These are phyloP conservation scores for Merodon equestris DNA, from an alignment of 2,888 invertebrate species.

Conservation along the genomic window DNA sequence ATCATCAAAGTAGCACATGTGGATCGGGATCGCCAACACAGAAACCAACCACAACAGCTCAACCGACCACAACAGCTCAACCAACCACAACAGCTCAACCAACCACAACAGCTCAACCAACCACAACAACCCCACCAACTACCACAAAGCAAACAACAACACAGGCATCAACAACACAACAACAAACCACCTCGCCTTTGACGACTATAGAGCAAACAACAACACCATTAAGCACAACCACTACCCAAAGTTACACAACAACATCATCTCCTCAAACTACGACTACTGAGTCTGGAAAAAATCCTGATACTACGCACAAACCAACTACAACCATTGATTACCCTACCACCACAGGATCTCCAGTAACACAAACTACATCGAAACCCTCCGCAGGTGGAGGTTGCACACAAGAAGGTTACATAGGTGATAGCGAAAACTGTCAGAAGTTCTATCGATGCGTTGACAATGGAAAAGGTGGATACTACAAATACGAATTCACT, in stretches of 20 bases:
- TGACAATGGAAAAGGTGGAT: constrained; percentile 82
- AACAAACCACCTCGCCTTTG: not conserved
- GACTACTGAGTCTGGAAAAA: constrained; percentile 35
- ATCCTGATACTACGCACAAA: constrained; percentile 36
- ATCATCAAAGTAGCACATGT: constrained; percentile 73
- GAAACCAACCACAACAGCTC: constrained; percentile 20
- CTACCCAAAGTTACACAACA: constrained; percentile 42
- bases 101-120: constrained; percentile 10
- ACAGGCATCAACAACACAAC: constrained; percentile 8
- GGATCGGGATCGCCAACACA: constrained; percentile 37
- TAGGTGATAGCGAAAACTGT: constrained; percentile 80
- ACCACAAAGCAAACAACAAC: constrained; percentile 48
- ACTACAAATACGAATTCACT: constrained; percentile 82
- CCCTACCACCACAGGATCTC: constrained; percentile 60
- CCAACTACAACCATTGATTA: constrained; percentile 27
- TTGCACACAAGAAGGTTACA: constrained; percentile 78
- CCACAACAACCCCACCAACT: constrained; percentile 40
- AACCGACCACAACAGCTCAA: constrained; percentile 13
- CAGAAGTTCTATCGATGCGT: constrained; percentile 85
- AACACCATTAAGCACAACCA: constrained; percentile 6
- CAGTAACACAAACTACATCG: constrained; percentile 56
- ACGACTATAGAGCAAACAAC: constrained; percentile 8
- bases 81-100: constrained; percentile 7
- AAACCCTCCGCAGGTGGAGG: constrained; percentile 71
- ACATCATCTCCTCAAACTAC: constrained; percentile 11